Evolutionary conservation across 1,140 invertebrate species (phyloP).

Genomic region (Magallana ariakensis): DNA sequence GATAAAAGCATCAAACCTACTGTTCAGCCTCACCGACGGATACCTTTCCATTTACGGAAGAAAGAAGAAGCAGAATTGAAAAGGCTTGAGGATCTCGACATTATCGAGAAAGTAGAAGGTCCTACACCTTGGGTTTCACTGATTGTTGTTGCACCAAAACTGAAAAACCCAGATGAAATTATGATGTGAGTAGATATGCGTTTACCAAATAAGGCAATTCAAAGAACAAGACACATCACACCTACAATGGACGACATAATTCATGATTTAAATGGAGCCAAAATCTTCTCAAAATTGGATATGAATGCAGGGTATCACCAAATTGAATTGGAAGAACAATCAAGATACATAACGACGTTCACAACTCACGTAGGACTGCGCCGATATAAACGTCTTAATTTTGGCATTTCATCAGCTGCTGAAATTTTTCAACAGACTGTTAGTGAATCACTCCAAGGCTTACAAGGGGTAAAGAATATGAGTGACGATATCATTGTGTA

Average conservation of each 20-base stretch:
- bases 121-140: constrained; percentile 68
- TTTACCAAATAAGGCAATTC: constrained; percentile 55
- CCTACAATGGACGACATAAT: constrained; percentile 55
- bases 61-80: constrained; percentile 53
- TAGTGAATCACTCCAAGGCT: neutral
- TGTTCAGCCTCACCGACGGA: constrained; percentile 45
- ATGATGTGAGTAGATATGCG: constrained; percentile 64
- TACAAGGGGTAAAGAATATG: constrained; percentile 43
- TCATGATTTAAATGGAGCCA: constrained; percentile 55
- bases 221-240: constrained; percentile 52
- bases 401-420: constrained; percentile 56
- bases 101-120: constrained; percentile 66
- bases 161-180: constrained; percentile 53
- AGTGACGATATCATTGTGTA: constrained; percentile 50
- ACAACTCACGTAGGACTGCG: constrained; percentile 58
- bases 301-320: constrained; percentile 63
- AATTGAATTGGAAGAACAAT: constrained; percentile 49
- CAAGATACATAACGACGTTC: constrained; percentile 61
- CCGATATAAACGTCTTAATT: constrained; percentile 54
- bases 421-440: constrained; percentile 64
- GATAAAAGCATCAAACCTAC: constrained; percentile 50
- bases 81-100: constrained; percentile 49
- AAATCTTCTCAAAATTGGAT: constrained; percentile 61
- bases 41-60: constrained; percentile 56
- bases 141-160: constrained; percentile 63